Evolutionary conservation across 2,113 vertebrate genomes (phyloP).

Genomic region (Coturnix japonica): DNA sequence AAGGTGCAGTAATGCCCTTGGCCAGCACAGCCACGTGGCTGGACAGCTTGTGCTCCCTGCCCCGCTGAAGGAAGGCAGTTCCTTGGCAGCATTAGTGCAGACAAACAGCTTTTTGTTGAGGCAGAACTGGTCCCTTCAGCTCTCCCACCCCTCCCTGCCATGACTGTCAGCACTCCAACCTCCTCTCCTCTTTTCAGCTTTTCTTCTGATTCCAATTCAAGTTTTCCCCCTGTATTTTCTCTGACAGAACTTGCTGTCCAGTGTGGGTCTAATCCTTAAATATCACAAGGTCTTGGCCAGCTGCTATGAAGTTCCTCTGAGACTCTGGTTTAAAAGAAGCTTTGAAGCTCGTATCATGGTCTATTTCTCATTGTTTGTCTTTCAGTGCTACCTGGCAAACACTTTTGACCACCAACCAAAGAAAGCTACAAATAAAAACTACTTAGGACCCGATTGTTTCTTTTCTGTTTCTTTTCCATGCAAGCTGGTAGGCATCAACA

Average conservation of each 20-base stretch:
- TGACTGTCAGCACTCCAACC: background rate
- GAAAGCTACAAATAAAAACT: background rate
- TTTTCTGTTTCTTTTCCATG: background rate
- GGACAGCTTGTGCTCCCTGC: background rate
- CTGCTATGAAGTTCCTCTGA: background rate
- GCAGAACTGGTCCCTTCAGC: background rate
- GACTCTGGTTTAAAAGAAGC: background rate
- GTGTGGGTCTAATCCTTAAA: background rate
- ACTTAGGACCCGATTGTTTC: background rate
- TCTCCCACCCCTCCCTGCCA: background rate
- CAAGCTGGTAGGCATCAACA: accelerated
- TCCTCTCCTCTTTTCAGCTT: background rate
- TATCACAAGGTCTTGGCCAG: background rate
- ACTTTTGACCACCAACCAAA: background rate
- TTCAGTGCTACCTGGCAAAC: background rate
- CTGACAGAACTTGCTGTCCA: background rate
- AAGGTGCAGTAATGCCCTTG: background rate
- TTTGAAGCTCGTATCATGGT: background rate
- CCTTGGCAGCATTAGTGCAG: background rate
- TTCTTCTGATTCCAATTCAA: background rate
- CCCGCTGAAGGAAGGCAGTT: background rate
- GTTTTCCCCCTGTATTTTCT: background rate
- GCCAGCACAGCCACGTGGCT: background rate
- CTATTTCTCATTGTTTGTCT: background rate
- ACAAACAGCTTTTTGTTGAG: background rate